Conservation (phyloP, 1,140 invertebrate species). For the Neotoxoptera formosana region DNA sequence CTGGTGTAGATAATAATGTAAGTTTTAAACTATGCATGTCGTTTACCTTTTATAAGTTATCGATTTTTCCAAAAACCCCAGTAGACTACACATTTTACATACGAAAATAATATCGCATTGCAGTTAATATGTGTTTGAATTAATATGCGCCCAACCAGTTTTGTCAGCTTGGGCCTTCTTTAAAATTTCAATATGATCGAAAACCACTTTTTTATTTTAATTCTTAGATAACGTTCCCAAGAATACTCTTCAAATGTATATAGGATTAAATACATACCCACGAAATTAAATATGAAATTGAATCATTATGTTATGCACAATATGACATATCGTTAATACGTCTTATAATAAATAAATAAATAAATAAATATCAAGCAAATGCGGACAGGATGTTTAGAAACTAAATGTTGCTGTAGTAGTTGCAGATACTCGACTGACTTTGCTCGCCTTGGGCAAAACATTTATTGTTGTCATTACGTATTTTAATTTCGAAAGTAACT, state of each 20-base stretch:
- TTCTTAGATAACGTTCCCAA: background rate
- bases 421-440: no score
- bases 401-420: background rate
- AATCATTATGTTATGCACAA: background rate
- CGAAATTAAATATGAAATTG: background rate
- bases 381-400: background rate
- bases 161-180: background rate
- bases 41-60: background rate
- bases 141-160: slow-evolving; percentile 18
- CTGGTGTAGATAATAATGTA: background rate
- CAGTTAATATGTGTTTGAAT: background rate
- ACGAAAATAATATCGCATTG: background rate
- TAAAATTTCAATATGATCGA: background rate
- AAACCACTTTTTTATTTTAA: slow-evolving; percentile 40
- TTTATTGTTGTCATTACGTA: no score
- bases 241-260: background rate
- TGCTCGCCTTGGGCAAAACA: no score
- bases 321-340: background rate
- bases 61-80: background rate
- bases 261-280: background rate
- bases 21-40: background rate
- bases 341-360: background rate
- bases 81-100: background rate
- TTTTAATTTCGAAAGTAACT: no score
- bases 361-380: background rate